Base-by-base conservation (phyloP, 2,888 invertebrate species). In the Platycheirus albimanus region DNA sequence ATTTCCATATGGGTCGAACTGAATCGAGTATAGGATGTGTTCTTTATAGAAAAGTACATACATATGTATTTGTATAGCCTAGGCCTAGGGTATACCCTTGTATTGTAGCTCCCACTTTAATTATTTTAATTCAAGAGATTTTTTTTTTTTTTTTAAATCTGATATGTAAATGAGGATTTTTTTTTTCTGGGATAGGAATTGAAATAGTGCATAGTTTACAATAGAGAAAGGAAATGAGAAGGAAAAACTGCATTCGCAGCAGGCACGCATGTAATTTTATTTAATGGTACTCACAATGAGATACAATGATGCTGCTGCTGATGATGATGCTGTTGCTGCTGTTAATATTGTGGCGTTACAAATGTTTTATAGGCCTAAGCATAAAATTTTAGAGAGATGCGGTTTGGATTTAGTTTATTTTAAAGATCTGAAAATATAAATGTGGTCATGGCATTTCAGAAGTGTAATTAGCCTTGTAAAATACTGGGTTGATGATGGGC, bases 1-100 rank as follows among this genome's bases (percentile, higher is more conserved):
- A 67, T 75, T 80, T 75, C 63, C 64, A 75, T 75, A 45, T 69
- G 80, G 80, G 76, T 75, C 80, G 80, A 75, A 75, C 56, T 58
- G 64, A 56, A 75, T 74, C 67, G 69, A 28, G 30, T 75, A 45
- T 45, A 58, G 58, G 43, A 66, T 67, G 49, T 47, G 20, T 19
- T 15, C 47, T 20, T 8, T 66, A 52, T 58, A 47, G 72, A 20
- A 78, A 28, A n/a, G 11, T 20, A n/a, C n/a, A n/a, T n/a, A n/a
- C n/a, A n/a, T n/a, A n/a, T n/a, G n/a, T n/a, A n/a, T n/a, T n/a
- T n/a, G n/a, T n/a, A n/a, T n/a, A n/a, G n/a, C n/a, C n/a, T n/a
- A n/a, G n/a, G n/a, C n/a, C n/a, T n/a, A n/a, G n/a, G 43, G 17
- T 43, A 17, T 61, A 41, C 7, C 3, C n/a, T 1, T 5, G 43